Conservation (phyloP, 2,113 vertebrate species). For the Chaetodon trifascialis region DNA sequence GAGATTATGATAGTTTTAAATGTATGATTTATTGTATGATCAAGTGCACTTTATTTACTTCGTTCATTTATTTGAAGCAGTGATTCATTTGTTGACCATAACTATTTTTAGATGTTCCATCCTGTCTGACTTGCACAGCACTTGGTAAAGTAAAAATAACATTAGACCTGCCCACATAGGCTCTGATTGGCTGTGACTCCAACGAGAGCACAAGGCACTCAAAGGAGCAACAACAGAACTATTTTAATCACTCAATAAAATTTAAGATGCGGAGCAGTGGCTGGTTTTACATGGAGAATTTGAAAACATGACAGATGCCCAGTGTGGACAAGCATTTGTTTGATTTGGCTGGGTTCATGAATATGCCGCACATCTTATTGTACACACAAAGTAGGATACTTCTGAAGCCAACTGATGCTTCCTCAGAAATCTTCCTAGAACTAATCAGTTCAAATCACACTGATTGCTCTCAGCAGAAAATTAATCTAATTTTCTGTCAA, state of each 20-base stretch:
- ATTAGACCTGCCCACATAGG: not conserved
- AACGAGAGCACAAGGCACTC: not conserved
- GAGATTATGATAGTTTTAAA: not conserved
- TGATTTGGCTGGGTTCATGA: slow-evolving; percentile 57
- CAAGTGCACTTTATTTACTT: not conserved
- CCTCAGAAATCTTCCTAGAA: slow-evolving; percentile 69
- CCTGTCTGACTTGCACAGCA: not conserved
- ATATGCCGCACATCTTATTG: slow-evolving; percentile 57
- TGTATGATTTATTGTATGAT: not conserved
- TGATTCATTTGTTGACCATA: not conserved
- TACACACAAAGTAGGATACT: slow-evolving; percentile 54
- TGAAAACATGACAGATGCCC: slow-evolving; percentile 39
- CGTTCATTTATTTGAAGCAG: not conserved
- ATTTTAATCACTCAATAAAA: slow-evolving; percentile 3
- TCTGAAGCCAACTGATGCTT: slow-evolving; percentile 61
- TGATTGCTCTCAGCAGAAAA: slow-evolving; percentile 84
- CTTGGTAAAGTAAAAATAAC: not conserved
- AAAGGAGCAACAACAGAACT: not conserved
- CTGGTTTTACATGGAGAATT: slow-evolving; percentile 26
- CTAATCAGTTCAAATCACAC: slow-evolving; percentile 84
- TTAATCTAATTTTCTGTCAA: slow-evolving; percentile 84
- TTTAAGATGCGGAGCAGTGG: slow-evolving; percentile 5
- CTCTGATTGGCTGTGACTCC: not conserved
- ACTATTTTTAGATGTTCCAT: not conserved
- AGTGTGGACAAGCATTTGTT: slow-evolving; percentile 46